These are phyloP conservation scores for Hiodon tergisus DNA, from an alignment of 2,113 vertebrate species.

Conservation along the genomic window DNA sequence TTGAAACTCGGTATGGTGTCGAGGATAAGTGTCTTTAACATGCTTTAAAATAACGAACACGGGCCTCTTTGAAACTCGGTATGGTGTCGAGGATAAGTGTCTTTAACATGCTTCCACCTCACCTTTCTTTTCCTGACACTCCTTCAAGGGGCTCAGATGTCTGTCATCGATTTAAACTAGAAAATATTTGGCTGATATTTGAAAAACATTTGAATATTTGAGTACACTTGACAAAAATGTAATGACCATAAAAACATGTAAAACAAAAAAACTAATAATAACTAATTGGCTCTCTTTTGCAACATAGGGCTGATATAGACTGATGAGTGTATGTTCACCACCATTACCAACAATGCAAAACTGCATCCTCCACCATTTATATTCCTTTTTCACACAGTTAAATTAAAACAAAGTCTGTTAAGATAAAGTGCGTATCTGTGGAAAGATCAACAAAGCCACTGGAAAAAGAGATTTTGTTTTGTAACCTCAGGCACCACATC, in stretches of 20 bases:
- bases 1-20: not conserved
- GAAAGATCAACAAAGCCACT: no score
- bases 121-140: constrained; percentile 1
- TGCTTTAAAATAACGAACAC: no score
- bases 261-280: not conserved
- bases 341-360: no score
- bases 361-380: no score
- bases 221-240: constrained; percentile 12
- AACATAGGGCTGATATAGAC: not conserved
- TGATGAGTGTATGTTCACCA: no score
- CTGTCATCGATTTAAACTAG: constrained; percentile 12
- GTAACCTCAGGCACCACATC: no score
- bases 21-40: not conserved
- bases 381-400: no score
- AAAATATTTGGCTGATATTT: not conserved
- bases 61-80: constrained; percentile 2
- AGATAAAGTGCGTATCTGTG: no score
- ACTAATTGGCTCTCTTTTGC: constrained; percentile 5
- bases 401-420: no score
- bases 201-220: not conserved
- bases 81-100: not conserved
- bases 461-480: no score
- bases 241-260: constrained; percentile 1
- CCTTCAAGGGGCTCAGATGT: not conserved
- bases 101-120: not conserved